Evolutionary conservation across 2,888 invertebrate species (phyloP).

Genomic region (Xylota sylvarum): DNA sequence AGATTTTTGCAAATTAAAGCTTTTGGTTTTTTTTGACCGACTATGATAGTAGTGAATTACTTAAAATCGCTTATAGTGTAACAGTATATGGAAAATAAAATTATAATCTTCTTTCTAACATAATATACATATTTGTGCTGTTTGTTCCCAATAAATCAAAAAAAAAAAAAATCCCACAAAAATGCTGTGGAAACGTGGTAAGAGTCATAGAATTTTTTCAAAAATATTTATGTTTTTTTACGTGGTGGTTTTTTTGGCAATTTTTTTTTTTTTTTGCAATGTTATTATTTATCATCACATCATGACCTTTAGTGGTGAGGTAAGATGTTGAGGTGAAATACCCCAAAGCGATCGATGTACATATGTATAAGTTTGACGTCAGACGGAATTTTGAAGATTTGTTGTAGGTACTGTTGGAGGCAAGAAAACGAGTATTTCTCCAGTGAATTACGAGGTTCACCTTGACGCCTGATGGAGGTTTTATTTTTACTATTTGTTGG

Average conservation of each 20-base stretch:
- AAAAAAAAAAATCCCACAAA: constrained; percentile 3
- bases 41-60: constrained; percentile 11
- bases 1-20: constrained; percentile 9
- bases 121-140: too few species aligned
- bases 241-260: not conserved
- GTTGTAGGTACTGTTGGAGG: constrained; percentile 30
- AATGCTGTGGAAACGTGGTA: constrained; percentile 67
- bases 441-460: constrained; percentile 69
- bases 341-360: not conserved
- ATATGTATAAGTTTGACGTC: constrained; percentile 46
- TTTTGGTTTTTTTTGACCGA: not conserved
- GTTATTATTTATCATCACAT: constrained; percentile 14
- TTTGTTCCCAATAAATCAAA: not conserved
- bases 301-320: constrained; percentile 45
- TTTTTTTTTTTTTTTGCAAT: constrained; percentile 12
- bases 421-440: constrained; percentile 71
- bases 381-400: constrained; percentile 62
- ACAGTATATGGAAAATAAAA: not conserved
- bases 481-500: constrained; percentile 31
- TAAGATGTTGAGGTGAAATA: not conserved
- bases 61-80: constrained; percentile 42
- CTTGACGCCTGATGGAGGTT: constrained; percentile 59
- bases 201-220: constrained; percentile 13
- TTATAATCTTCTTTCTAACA: constrained; percentile 7
- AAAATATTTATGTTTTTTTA: not conserved